These are phyloP conservation scores for Pachycephala philippinensis DNA, from an alignment of 2,113 vertebrate species.

Conservation along the genomic window DNA sequence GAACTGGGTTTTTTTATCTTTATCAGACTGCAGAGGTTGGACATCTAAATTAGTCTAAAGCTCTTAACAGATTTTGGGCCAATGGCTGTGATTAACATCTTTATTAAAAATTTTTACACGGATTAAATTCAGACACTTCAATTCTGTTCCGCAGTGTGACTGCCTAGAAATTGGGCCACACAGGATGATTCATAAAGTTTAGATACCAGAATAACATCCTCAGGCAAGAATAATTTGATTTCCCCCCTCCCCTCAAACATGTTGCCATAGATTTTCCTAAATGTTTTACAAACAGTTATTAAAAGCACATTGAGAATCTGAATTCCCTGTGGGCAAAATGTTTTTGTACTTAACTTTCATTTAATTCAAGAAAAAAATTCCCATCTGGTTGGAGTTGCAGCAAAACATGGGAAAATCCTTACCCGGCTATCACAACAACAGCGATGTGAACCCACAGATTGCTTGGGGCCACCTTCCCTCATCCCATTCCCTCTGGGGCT, in stretches of 20 bases:
- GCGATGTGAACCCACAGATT: background rate
- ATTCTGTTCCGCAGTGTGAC: constrained; percentile 16
- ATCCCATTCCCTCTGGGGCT: background rate
- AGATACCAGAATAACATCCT: constrained; percentile 75
- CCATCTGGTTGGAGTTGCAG: constrained; percentile 69
- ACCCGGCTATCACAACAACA: constrained; percentile 62
- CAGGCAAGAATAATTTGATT: constrained; percentile 76
- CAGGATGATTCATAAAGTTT: constrained; percentile 71
- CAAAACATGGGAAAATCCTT: constrained; percentile 69
- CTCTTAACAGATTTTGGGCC: constrained; percentile 11
- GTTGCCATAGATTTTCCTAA: constrained; percentile 79
- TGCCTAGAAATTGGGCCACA: constrained; percentile 70
- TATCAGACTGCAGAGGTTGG: background rate
- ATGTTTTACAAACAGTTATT: constrained; percentile 80
- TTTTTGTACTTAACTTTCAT: constrained; percentile 78
- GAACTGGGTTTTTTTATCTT: background rate
- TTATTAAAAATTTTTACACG: constrained; percentile 51
- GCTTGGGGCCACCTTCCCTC: background rate
- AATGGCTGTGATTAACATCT: constrained; percentile 18
- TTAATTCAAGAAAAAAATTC: constrained; percentile 61
- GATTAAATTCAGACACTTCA: constrained; percentile 62
- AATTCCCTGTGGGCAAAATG: constrained; percentile 75
- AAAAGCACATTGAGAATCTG: constrained; percentile 78
- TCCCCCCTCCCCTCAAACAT: constrained; percentile 4
- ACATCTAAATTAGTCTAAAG: background rate